phyloP scores from a whole-genome alignment of 2,888 invertebrate genomes.

The Eristalis pertinax region DNA sequence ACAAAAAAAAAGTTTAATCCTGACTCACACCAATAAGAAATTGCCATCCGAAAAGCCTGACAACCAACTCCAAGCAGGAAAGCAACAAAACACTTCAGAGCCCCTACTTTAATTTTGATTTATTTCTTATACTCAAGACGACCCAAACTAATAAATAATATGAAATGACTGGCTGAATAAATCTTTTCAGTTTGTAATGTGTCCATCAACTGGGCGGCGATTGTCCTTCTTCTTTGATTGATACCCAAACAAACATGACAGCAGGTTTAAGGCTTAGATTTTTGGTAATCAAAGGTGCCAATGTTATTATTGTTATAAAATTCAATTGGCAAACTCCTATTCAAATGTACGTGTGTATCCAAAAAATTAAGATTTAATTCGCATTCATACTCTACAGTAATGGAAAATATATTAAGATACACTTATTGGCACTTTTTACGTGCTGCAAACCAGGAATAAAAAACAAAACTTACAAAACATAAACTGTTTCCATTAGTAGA shows the following conservation, averaged over 20 bases:
- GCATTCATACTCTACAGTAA: not conserved
- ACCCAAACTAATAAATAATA: conserved; percentile 79
- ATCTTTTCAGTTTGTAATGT: conserved; percentile 76
- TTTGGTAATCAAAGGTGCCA: not conserved
- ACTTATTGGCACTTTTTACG: not conserved
- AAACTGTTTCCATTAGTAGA: conserved; percentile 4
- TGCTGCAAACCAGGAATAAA: not conserved
- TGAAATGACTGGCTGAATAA: conserved; percentile 75
- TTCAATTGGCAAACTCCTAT: not conserved
- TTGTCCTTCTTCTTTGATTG: conserved; percentile 33
- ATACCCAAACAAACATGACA: conserved; percentile 32
- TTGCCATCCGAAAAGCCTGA: not conserved
- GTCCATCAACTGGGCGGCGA: conserved; percentile 75
- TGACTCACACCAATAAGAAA: conserved; percentile 7
- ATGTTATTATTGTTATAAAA: not conserved
- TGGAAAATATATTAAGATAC: not conserved
- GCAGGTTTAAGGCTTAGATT: not conserved
- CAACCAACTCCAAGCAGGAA: not conserved
- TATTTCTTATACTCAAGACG: conserved; percentile 75
- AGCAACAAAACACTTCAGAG: not conserved
- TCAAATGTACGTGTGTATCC: not conserved
- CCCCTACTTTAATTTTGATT: conserved; percentile 78
- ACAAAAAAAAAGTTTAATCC: not conserved
- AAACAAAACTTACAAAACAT: no score
- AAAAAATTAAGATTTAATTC: not conserved